Percentiles rank a stretch among this genome's conserved stretches.
Evolutionary conservation across 2,113 vertebrate genomes (phyloP).

Genomic region (Pygoscelis adeliae): DNA sequence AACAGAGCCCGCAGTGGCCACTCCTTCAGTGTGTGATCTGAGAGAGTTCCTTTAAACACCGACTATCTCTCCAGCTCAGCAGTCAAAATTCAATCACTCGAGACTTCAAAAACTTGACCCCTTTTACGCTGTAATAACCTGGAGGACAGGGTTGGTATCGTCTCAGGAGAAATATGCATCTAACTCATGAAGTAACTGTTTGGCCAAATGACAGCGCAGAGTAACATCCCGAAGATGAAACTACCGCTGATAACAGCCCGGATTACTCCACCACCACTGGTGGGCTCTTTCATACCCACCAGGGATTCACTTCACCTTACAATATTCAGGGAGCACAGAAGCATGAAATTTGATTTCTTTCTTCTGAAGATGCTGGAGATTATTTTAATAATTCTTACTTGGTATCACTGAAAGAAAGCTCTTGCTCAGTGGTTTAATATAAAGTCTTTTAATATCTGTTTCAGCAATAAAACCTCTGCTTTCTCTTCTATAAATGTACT

Average conservation of each 20-base stretch:
- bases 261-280: not conserved
- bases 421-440: constrained; percentile 4
- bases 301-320: not conserved
- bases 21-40: not conserved
- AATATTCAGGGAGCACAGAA: not conserved
- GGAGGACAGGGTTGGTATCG: not conserved
- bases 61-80: not conserved
- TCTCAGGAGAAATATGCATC: not conserved
- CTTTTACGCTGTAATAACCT: not conserved
- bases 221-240: not conserved
- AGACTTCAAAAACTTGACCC: not conserved
- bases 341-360: constrained; percentile 52
- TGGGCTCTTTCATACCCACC: not conserved
- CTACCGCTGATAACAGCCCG: rapidly evolving
- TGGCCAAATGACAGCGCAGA: not conserved
- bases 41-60: not conserved
- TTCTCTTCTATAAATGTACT: not conserved
- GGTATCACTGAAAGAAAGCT: not conserved
- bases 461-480: constrained; percentile 3
- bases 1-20: not conserved
- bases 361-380: constrained; percentile 32
- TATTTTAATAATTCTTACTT: constrained; percentile 21
- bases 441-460: constrained; percentile 28
- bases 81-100: not conserved
- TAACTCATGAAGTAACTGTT: not conserved